Evolutionary conservation across 1,140 invertebrate genomes (phyloP).

Genomic region (Asobara japonica): DNA sequence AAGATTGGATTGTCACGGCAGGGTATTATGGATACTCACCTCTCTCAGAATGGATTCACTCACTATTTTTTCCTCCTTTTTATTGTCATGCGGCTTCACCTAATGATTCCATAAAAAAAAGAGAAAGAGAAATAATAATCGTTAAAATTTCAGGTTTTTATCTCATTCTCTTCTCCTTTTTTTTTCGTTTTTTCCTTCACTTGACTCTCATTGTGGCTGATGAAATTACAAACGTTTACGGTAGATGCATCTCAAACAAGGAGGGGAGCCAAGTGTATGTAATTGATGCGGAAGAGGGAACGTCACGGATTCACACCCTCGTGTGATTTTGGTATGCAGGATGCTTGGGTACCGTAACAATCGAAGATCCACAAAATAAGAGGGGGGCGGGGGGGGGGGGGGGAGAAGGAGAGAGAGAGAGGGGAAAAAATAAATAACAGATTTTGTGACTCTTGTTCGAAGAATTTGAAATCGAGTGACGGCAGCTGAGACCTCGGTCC

Average conservation of each 20-base stretch:
- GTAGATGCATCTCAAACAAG: constrained; percentile 6
- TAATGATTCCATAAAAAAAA: neutral
- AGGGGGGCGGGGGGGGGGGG: too few relatives aligned
- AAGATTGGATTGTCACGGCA: constrained; percentile 51
- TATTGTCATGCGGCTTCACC: neutral
- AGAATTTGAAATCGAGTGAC: constrained; percentile 3
- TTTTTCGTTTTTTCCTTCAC: neutral
- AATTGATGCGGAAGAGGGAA: constrained; percentile 8
- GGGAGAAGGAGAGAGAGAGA: constrained; percentile 22
- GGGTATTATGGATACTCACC: constrained; percentile 1
- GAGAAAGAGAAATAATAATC: neutral
- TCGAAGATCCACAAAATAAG: too few relatives aligned
- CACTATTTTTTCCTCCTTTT: neutral
- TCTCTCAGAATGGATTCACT: neutral
- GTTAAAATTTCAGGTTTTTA: neutral
- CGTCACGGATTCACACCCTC: constrained; percentile 14
- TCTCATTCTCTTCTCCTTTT: neutral
- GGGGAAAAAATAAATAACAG: constrained; percentile 22
- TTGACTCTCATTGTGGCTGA: neutral
- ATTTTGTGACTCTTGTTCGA: neutral
- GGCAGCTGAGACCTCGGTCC: neutral
- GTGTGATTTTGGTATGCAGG: neutral
- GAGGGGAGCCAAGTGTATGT: neutral
- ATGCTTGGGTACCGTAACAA: neutral
- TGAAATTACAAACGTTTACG: constrained; percentile 15